phyloP scores from a whole-genome alignment of 2,113 vertebrate genomes.

The Nibea albiflora region DNA sequence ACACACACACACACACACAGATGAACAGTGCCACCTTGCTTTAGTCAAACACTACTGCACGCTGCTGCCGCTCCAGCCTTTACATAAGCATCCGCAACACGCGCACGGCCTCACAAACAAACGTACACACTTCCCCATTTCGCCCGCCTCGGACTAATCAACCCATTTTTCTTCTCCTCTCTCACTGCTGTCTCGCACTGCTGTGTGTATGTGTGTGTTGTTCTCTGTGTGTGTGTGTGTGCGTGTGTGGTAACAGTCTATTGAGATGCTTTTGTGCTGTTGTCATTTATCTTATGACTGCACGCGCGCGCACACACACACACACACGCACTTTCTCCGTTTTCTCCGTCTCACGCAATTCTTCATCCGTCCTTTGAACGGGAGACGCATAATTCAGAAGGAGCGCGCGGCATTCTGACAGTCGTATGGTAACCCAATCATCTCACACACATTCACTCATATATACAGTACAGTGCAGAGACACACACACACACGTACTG shows the following conservation, averaged over 20 bases:
- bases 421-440: constrained; percentile 65
- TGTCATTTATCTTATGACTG: constrained; percentile 78
- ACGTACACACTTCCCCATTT: constrained; percentile 59
- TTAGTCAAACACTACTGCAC: constrained; percentile 53
- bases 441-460: neutral
- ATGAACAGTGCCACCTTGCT: constrained; percentile 78
- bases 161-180: constrained; percentile 75
- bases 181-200: constrained; percentile 41
- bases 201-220: constrained; percentile 35
- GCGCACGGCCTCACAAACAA: constrained; percentile 35
- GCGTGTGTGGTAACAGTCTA: constrained; percentile 51
- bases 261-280: constrained; percentile 75
- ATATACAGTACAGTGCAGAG: neutral
- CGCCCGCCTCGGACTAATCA: constrained; percentile 69
- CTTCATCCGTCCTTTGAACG: constrained; percentile 73
- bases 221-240: constrained; percentile 14
- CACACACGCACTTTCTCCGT: constrained; percentile 6
- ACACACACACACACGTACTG: constrained; percentile 1
- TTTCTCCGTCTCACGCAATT: constrained; percentile 53
- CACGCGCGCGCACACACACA: constrained; percentile 3
- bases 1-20: constrained; percentile 39
- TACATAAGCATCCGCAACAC: constrained; percentile 42
- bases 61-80: constrained; percentile 19
- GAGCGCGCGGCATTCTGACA: constrained; percentile 52
- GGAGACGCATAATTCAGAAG: constrained; percentile 79